phyloP scores from a whole-genome alignment of 2,888 invertebrate species.

The Xylophagus ater region DNA sequence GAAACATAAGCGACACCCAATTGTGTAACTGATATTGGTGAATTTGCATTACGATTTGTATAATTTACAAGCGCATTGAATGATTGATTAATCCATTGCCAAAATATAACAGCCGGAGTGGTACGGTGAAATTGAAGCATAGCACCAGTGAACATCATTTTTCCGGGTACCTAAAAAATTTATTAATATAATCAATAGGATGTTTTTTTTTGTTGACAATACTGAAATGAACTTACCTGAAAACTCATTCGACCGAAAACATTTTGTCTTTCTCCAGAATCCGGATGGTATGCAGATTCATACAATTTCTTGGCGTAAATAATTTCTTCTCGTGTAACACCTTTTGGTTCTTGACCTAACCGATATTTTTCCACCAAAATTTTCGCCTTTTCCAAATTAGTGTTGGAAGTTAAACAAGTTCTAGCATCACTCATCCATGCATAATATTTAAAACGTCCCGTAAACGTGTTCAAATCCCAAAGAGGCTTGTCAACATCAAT shows the following conservation, averaged over 20 bases:
- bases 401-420: slow-evolving; percentile 51
- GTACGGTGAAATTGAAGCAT: slow-evolving; percentile 89
- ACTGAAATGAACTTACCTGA: slow-evolving; percentile 64
- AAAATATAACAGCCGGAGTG: slow-evolving; percentile 75
- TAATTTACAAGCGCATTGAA: slow-evolving; percentile 95
- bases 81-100: slow-evolving; percentile 93
- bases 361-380: slow-evolving; percentile 60
- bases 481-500: slow-evolving; percentile 66
- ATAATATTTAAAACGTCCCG: slow-evolving; percentile 70
- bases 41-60: slow-evolving; percentile 84
- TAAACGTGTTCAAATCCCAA: slow-evolving; percentile 69
- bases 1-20: slow-evolving; percentile 77
- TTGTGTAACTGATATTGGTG: slow-evolving; percentile 64
- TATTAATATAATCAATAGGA: too few relatives aligned
- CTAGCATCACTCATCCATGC: slow-evolving; percentile 76
- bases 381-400: slow-evolving; percentile 61
- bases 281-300: slow-evolving; percentile 85
- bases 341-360: slow-evolving; percentile 52
- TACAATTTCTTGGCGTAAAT: slow-evolving; percentile 74
- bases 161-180: slow-evolving; percentile 59
- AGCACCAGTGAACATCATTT: slow-evolving; percentile 76
- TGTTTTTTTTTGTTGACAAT: too few relatives aligned
- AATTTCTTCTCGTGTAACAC: slow-evolving; percentile 56
- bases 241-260: slow-evolving; percentile 89
- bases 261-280: slow-evolving; percentile 81